Conservation (phyloP, 2,797 vertebrate species). For the Liparis tanakae region DNA sequence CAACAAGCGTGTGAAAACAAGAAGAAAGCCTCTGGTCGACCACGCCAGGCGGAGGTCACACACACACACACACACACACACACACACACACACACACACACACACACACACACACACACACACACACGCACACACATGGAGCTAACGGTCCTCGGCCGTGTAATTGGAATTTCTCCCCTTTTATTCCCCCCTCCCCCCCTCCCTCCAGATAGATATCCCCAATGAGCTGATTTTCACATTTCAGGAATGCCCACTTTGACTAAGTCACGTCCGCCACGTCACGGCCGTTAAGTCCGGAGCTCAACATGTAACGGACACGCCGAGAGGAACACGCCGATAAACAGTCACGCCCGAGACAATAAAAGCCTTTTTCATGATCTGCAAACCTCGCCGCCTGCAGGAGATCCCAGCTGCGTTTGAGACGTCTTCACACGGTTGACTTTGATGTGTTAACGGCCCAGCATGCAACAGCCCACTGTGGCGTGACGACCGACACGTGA, state of each 20-base stretch:
- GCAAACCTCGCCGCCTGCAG: conserved; percentile 31
- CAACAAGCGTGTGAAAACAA: too few relatives aligned
- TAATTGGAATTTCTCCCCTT: conserved; percentile 76
- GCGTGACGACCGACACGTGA: conserved; percentile 1
- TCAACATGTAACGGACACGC: conserved; percentile 55
- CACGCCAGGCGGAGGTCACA: conserved; percentile 63
- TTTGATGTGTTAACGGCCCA: conserved; percentile 32
- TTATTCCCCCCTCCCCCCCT: conserved; percentile 51
- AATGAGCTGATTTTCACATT: conserved; percentile 82
- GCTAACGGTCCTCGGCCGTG: conserved; percentile 70
- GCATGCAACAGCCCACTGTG: neutral
- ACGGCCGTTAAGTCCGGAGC: conserved; percentile 54
- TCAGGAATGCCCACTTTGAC: conserved; percentile 75
- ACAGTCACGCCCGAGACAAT: conserved; percentile 28
- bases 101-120: conserved; percentile 38
- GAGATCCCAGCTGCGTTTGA: conserved; percentile 23
- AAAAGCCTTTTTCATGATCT: conserved; percentile 42
- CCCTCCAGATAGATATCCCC: conserved; percentile 64
- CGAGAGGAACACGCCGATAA: conserved; percentile 43
- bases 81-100: conserved; percentile 52
- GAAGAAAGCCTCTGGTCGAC: conserved; percentile 33
- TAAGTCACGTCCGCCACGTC: conserved; percentile 59
- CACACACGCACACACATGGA: too few relatives aligned
- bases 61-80: conserved; percentile 32
- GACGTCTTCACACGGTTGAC: conserved; percentile 21